These are phyloP conservation scores for Dendrolimus punctatus DNA, from an alignment of 1,140 invertebrate species.

Conservation along the genomic window DNA sequence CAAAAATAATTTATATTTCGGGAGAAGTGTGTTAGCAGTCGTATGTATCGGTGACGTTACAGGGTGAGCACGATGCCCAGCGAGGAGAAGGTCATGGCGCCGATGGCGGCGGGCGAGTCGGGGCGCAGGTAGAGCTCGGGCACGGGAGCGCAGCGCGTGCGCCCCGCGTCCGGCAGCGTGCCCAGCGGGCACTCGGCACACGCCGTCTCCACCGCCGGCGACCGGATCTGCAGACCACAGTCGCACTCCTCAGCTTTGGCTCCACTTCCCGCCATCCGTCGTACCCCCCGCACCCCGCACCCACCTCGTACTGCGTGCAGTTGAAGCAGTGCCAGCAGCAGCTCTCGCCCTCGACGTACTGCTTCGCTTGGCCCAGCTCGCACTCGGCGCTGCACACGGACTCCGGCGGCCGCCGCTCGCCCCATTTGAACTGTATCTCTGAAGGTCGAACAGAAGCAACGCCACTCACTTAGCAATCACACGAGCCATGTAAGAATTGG, in stretches of 20 bases:
- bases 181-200: constrained; percentile 87
- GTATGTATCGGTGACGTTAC: constrained; percentile 28
- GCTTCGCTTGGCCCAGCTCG: constrained; percentile 89
- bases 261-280: neutral
- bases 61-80: constrained; percentile 84
- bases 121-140: constrained; percentile 87
- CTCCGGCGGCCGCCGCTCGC: constrained; percentile 82
- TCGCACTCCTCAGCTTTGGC: neutral
- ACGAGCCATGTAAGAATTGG: too few relatives aligned
- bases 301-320: constrained; percentile 91
- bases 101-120: constrained; percentile 88
- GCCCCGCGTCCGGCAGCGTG: constrained; percentile 84
- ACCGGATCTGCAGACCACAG: constrained; percentile 77
- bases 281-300: neutral
- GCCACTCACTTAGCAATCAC: too few relatives aligned
- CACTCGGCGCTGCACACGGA: constrained; percentile 94
- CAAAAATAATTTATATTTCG: too few relatives aligned
- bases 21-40: neutral
- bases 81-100: constrained; percentile 85
- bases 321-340: constrained; percentile 98
- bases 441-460: constrained; percentile 9
- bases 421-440: constrained; percentile 88
- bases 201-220: constrained; percentile 83
- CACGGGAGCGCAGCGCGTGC: constrained; percentile 82
- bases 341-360: constrained; percentile 91